Evolutionary conservation across 37 sponge, comb jelly and placozoan genomes (phyloP), one percentile per base, ranked within the genome.

Genomic region (Aphrocallistes beatrix): DNA sequence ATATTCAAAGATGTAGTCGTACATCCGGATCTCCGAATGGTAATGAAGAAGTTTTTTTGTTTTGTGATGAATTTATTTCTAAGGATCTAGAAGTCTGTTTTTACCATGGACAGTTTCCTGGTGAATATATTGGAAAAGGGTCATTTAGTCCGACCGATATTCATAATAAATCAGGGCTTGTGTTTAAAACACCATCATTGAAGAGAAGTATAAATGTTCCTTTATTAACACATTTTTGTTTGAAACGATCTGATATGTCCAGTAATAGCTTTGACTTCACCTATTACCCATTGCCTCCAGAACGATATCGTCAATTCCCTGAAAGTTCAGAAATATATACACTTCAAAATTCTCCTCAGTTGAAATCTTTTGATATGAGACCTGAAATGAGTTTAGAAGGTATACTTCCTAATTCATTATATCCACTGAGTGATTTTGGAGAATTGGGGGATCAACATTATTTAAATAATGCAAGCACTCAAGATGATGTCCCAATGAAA

Each of bases 51-150:
- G n/a, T 60, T 25, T 60, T 60, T 60, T 30, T 60, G 3, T 60
- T 60, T 60, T 60, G 75, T 60, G 75, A 60, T 60, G 75, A 60
- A 60, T 60, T 60, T 60, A 60, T 60, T 60, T 30, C 75, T 25
- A 60, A 28, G n/a, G 75, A 60, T 30, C n/a, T 60, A 60, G 75
- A 60, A 60, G 21, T 60, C 10, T 19, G 10, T 28, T 60, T 60
- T 60, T 60, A 19, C n/a, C 8, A 6, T 60, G 75, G n/a, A 60
- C 1, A 60, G n/a, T 60, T 25, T 60, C 75, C 75, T 60, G 75
- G 21, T 3, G 28, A 60, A 60, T 3, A 25, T 19, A 60, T 60
- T 60, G 75, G 75, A 60, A 32, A 13, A 32, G 75, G 75, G 8
- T 3, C 10, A 3, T 60, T 60, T 60, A 25, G 28, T 13, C 75